Conservation (phyloP, 2,888 invertebrate genomes). For the Alsophila aescularia region DNA sequence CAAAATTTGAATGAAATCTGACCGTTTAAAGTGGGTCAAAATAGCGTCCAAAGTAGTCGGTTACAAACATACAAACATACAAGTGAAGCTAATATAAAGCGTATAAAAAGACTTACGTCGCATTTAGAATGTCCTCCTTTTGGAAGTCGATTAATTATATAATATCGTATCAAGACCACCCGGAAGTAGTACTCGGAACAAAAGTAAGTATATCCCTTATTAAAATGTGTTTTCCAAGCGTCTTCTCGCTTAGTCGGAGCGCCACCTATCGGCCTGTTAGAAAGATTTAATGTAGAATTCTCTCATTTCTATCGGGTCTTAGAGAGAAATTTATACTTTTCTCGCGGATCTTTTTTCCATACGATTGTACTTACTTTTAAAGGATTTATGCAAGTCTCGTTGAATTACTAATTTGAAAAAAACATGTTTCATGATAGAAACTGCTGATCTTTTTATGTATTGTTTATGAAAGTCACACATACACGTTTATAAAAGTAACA, state of each 20-base stretch:
- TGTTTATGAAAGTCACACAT: no score
- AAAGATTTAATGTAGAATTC: conserved; percentile 75
- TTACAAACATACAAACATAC: no score
- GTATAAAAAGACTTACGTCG: no score
- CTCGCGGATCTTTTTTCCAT: conserved; percentile 74
- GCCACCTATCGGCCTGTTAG: conserved; percentile 76
- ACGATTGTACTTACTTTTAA: conserved; percentile 62
- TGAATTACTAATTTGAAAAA: conserved; percentile 32
- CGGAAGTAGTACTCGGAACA: conserved; percentile 30
- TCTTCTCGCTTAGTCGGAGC: conserved; percentile 62
- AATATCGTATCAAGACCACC: conserved; percentile 48
- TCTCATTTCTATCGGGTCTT: conserved; percentile 80
- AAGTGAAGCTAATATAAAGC: no score
- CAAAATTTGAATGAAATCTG: no score
- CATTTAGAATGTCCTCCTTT: no score
- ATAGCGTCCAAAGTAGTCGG: no score
- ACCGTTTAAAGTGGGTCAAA: no score
- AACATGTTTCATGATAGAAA: no score
- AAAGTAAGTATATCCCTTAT: conserved; percentile 59
- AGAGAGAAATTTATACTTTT: conserved; percentile 70
- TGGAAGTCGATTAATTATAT: no score
- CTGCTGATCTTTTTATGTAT: no score
- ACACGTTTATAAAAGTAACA: no score
- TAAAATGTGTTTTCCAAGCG: conserved; percentile 74
- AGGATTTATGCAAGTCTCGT: conserved; percentile 54